phyloP scores from a whole-genome alignment of 1,140 invertebrate species.

The Calycopis cecrops region DNA sequence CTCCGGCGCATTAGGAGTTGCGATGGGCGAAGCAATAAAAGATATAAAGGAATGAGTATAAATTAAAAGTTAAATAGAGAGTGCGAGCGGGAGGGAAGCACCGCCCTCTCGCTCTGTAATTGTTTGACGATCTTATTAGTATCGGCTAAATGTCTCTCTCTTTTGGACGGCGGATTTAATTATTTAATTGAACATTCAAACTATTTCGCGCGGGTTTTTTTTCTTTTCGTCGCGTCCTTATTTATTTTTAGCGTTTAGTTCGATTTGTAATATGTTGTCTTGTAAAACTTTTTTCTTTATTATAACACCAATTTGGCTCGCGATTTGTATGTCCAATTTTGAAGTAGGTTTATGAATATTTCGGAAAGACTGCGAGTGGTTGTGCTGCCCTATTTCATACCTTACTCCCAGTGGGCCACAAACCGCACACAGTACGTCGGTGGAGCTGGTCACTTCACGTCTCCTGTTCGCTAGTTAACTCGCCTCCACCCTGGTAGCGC shows the following conservation, averaged over 20 bases:
- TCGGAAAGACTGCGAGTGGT: too few species aligned
- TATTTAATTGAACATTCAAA: slow-evolving; percentile 63
- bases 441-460: too few species aligned
- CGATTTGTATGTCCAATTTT: too few species aligned
- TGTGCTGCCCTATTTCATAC: too few species aligned
- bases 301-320: background rate
- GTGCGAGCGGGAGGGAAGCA: slow-evolving; percentile 34
- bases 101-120: slow-evolving; percentile 53
- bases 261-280: background rate
- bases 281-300: background rate
- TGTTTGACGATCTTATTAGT: slow-evolving; percentile 75
- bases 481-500: too few species aligned
- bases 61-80: slow-evolving; percentile 75
- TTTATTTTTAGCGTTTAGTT: slow-evolving; percentile 1
- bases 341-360: too few species aligned
- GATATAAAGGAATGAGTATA: slow-evolving; percentile 76
- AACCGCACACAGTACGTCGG: too few species aligned
- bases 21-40: slow-evolving; percentile 74
- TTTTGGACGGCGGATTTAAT: slow-evolving; percentile 72
- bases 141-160: slow-evolving; percentile 71
- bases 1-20: slow-evolving; percentile 72
- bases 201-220: slow-evolving; percentile 14
- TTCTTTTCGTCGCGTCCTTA: background rate
- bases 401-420: too few species aligned
- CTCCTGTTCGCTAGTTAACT: too few species aligned